phyloP scores from a whole-genome alignment of 2,113 vertebrate genomes.

The Edolisoma coerulescens region DNA sequence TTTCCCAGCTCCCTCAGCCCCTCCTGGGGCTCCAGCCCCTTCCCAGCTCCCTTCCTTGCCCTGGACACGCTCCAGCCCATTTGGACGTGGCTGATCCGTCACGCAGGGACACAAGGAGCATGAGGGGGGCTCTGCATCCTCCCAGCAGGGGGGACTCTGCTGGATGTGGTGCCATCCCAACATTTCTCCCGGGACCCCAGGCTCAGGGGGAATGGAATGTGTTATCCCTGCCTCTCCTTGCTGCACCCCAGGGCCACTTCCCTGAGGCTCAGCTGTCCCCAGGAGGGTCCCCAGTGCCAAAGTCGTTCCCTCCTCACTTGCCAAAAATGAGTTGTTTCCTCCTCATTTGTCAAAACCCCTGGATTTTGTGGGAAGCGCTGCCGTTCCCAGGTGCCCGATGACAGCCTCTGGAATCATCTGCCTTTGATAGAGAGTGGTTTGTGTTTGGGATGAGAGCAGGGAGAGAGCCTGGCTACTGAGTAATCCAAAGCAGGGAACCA shows the following conservation, averaged over 20 bases:
- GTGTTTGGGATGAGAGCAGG: neutral
- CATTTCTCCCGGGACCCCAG: neutral
- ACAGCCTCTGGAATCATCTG: neutral
- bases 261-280: neutral
- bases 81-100: accelerated
- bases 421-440: neutral
- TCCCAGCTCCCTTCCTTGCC: neutral
- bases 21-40: neutral
- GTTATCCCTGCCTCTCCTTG: neutral
- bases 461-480: constrained; percentile 1
- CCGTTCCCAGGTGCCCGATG: neutral
- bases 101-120: accelerated
- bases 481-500: constrained; percentile 44
- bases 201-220: too few relatives aligned
- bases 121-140: neutral
- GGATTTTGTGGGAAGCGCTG: neutral
- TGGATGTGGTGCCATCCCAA: neutral
- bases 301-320: neutral
- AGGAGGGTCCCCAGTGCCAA: neutral
- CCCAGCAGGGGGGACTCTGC: neutral
- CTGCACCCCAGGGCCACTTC: neutral
- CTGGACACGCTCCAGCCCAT: neutral
- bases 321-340: neutral
- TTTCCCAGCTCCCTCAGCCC: neutral
- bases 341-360: neutral